These are phyloP conservation scores for Glareola pratincola DNA, from an alignment of 2,113 vertebrate species.

Conservation along the genomic window DNA sequence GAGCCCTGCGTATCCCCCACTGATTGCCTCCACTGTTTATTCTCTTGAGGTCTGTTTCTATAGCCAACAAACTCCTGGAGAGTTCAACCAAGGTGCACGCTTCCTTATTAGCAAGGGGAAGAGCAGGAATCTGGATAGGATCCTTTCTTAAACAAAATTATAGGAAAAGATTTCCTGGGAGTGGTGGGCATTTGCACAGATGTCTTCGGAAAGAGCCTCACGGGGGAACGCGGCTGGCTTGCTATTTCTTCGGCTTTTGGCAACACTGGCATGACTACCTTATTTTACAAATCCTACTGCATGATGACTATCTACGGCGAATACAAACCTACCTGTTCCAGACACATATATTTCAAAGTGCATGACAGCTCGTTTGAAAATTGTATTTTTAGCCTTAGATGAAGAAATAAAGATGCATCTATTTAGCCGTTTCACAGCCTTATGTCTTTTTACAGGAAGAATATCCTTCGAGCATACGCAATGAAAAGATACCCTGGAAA, in stretches of 20 bases:
- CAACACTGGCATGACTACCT: not conserved
- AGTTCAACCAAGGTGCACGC: not conserved
- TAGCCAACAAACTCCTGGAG: not conserved
- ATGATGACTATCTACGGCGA: not conserved
- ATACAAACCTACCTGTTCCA: not conserved
- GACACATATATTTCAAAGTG: conserved; percentile 12
- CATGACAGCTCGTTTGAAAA: not conserved
- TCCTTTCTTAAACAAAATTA: not conserved
- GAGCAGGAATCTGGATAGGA: not conserved
- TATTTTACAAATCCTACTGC: not conserved
- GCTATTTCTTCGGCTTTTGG: not conserved
- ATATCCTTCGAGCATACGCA: not conserved
- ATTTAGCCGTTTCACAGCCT: conserved; percentile 26
- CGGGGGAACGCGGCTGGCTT: not conserved
- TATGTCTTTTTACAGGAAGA: not conserved
- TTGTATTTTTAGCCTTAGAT: not conserved
- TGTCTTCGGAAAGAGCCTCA: not conserved
- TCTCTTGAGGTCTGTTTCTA: not conserved
- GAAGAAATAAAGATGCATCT: not conserved
- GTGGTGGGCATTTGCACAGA: not conserved
- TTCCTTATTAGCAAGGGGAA: not conserved
- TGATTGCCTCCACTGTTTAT: not conserved
- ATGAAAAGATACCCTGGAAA: not conserved
- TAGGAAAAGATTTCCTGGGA: not conserved
- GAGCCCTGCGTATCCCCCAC: not conserved